phyloP scores from a whole-genome alignment of 2,888 invertebrate genomes.

The Ichneumoninae sp. region DNA sequence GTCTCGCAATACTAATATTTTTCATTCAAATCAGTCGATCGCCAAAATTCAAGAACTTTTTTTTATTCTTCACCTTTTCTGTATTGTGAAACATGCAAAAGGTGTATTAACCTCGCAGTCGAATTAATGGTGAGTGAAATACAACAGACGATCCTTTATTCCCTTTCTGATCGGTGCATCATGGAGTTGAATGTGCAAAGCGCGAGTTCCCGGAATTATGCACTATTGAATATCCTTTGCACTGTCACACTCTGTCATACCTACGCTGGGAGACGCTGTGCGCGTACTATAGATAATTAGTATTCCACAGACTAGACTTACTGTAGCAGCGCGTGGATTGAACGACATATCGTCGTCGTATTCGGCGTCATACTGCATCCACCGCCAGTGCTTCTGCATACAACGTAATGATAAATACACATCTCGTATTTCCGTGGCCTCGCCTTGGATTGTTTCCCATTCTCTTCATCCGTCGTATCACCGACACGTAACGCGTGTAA shows the following conservation, averaged over 20 bases:
- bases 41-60: too few relatives aligned
- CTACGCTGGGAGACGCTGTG: conserved; percentile 50
- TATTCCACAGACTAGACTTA: conserved; percentile 39
- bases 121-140: too few relatives aligned
- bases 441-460: not conserved
- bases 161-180: too few relatives aligned
- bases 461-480: not conserved
- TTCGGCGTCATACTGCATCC: conserved; percentile 12
- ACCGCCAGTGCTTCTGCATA: not conserved
- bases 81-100: too few relatives aligned
- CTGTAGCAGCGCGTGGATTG: not conserved
- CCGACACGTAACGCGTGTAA: not conserved
- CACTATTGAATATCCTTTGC: conserved; percentile 64
- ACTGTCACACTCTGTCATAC: conserved; percentile 19
- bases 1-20: too few relatives aligned
- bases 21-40: too few relatives aligned
- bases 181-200: conserved; percentile 46
- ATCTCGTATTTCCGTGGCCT: conserved; percentile 7
- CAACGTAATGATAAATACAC: not conserved
- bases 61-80: too few relatives aligned
- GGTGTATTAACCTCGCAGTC: too few relatives aligned
- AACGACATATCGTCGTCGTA: conserved; percentile 16
- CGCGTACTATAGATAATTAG: conserved; percentile 70
- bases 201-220: conserved; percentile 66
- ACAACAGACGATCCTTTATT: too few relatives aligned